These are phyloP conservation scores for Melanotaenia duboulayi DNA, from an alignment of 2,113 vertebrate species.

Conservation along the genomic window DNA sequence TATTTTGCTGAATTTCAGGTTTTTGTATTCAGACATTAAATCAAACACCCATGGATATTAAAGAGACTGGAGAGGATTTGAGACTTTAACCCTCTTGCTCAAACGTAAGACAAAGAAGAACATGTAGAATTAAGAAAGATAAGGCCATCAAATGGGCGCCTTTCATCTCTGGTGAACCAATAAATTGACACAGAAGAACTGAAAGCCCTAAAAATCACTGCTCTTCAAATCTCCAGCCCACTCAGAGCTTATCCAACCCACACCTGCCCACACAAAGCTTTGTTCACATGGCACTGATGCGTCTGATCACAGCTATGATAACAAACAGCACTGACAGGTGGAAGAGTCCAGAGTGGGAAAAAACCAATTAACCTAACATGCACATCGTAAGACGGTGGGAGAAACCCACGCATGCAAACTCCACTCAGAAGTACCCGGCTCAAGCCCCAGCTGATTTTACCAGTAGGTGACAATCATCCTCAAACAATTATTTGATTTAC, in stretches of 20 bases:
- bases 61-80: background rate
- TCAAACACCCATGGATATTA: background rate
- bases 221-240: slow-evolving; percentile 14
- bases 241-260: slow-evolving; percentile 1
- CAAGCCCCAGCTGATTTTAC: no score
- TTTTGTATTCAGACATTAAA: background rate
- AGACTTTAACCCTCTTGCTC: background rate
- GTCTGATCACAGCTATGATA: background rate
- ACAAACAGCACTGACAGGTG: slow-evolving; percentile 7
- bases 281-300: slow-evolving; percentile 9
- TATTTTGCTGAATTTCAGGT: no score
- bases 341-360: slow-evolving; percentile 11
- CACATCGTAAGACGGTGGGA: no score
- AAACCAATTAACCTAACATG: no score
- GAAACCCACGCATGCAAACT: no score
- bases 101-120: background rate
- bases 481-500: no score
- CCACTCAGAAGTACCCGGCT: no score
- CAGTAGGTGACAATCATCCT: no score
- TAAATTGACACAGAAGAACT: background rate
- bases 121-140: background rate
- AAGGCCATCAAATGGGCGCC: background rate
- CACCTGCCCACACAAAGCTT: slow-evolving; percentile 20
- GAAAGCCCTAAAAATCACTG: background rate
- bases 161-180: slow-evolving; percentile 9